Evolutionary conservation across 2,113 vertebrate species (phyloP).

Genomic region (human): DNA sequence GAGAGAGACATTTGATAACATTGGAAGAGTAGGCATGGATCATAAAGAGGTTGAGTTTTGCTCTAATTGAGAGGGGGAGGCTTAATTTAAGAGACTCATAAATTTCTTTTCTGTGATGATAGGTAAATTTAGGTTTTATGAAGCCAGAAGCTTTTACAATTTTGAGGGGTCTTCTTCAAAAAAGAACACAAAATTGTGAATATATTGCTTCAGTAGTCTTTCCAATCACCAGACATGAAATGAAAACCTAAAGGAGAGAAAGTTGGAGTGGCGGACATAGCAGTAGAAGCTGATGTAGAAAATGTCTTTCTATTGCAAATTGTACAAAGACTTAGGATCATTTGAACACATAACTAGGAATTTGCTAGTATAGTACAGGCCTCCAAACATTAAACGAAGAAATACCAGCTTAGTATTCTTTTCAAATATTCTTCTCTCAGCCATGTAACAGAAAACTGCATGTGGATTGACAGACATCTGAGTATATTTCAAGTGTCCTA

Average conservation of each 20-base stretch:
- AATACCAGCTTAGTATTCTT: not conserved
- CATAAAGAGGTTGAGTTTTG: not conserved
- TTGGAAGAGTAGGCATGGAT: not conserved
- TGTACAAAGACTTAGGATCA: not conserved
- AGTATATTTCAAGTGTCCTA: not conserved
- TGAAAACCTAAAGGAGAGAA: not conserved
- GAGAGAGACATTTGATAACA: not conserved
- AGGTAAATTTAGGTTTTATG: not conserved
- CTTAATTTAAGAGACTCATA: not conserved
- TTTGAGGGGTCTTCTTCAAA: not conserved
- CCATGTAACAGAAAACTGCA: not conserved
- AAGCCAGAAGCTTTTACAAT: not conserved
- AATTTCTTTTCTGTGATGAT: not conserved
- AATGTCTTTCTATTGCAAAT: not conserved
- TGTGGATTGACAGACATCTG: not conserved
- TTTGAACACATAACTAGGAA: not conserved
- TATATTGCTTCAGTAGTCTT: not conserved
- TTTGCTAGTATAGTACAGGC: rapidly evolving
- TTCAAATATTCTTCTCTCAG: not conserved
- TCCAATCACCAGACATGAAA: not conserved
- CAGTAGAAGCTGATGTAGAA: not conserved
- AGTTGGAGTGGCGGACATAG: not conserved
- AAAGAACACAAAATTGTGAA: not conserved
- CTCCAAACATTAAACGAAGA: not conserved
- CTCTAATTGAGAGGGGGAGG: not conserved